phyloP scores from a whole-genome alignment of 2,888 invertebrate species.

The Cataglyphis altisquamis region DNA sequence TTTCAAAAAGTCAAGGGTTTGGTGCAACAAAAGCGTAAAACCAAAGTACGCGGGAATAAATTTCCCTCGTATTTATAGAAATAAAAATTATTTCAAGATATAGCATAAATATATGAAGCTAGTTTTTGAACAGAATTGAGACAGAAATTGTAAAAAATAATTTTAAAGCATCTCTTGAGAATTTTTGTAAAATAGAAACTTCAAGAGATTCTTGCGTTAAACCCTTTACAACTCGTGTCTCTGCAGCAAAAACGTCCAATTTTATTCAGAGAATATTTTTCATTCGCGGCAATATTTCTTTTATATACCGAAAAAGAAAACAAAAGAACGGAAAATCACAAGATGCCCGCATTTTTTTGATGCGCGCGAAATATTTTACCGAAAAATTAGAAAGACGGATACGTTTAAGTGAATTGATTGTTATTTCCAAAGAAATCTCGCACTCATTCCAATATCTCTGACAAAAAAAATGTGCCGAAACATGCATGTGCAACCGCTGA shows the following conservation, averaged over 20 bases:
- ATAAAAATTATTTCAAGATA: neutral
- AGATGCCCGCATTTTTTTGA: slow-evolving; percentile 24
- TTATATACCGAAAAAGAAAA: neutral
- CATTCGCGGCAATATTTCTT: neutral
- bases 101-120: neutral
- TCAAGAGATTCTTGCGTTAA: neutral
- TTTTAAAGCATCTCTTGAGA: neutral
- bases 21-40: neutral
- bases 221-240: slow-evolving; percentile 21
- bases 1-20: slow-evolving; percentile 17
- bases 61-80: neutral
- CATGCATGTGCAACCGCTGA: slow-evolving; percentile 6
- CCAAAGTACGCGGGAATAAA: neutral
- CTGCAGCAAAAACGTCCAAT: slow-evolving; percentile 1
- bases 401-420: neutral
- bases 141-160: neutral
- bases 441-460: neutral
- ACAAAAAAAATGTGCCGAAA: neutral
- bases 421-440: neutral
- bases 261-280: neutral
- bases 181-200: slow-evolving; percentile 11
- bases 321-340: neutral
- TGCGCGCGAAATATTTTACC: neutral
- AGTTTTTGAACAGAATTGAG: neutral
- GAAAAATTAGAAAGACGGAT: neutral